Base-by-base conservation (phyloP, 1,140 invertebrate genomes). In the Dreissena rostriformis region DNA sequence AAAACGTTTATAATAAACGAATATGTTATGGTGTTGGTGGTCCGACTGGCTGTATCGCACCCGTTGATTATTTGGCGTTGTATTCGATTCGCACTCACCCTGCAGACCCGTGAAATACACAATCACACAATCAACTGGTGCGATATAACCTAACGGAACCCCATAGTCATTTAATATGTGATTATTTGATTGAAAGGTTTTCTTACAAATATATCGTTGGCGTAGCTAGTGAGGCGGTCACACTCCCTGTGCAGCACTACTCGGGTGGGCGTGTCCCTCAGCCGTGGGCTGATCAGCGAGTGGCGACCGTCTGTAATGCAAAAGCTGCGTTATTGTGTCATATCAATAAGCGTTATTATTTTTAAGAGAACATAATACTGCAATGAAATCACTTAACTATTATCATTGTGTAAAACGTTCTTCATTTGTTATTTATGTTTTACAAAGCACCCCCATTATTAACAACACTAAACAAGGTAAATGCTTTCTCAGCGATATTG, bases 131-230 rank as follows among this genome's bases (percentile, higher is more conserved):
- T 39, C 39, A 39, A 39, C 39, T 39, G 4, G 39, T 39, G 39
- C 39, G 39, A 39, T 8, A 39, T 8, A 39, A 39, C 39, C 39
- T 2, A 39, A 8, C 29, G 10, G 24, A 51, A 72, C 39, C 12
- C 49, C 4, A 49, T 8, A 15, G 14, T 39, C n/a, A 24, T 7
- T 15, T 17, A 73, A n/a, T 55, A 22, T 11, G 0, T 7, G 17
- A 73, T 15, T 52, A 53, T 29, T n/a, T 19, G 39, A 49, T 73
- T 39, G 51, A 52, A 26, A 29, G 7, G 4, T 7, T 11, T 63
- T 17, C 73, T 83, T 83, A 83, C 81, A 26, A 83, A 83, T 68
- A 83, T 70, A 29, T 68, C 65, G 71, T 83, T 76, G 12, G 81
- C 81, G 65, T 83, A 83, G 73, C 53, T 76, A 12, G 81, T 51